Percentiles rank a stretch among this genome's conserved stretches.
These are phyloP conservation scores for Megalopta genalis DNA, from an alignment of 1,140 invertebrate genomes.

Conservation along the genomic window DNA sequence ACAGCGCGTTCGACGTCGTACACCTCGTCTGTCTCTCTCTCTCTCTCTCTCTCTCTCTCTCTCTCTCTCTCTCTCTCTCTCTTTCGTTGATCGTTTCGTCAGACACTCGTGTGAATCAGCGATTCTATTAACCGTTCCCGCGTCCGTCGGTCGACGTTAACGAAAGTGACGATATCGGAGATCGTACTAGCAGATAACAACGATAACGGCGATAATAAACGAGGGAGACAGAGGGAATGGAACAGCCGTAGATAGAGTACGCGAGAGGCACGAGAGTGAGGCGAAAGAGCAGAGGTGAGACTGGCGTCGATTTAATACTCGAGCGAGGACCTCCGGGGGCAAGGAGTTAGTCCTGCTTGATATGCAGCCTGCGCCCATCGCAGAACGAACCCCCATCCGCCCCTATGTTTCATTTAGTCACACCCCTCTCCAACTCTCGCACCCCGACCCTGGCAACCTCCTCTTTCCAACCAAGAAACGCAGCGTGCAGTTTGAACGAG, in stretches of 20 bases:
- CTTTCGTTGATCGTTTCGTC: background rate
- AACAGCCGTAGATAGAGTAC: background rate
- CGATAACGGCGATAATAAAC: conserved; percentile 16
- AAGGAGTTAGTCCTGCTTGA: conserved; percentile 68
- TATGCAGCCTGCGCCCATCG: conserved; percentile 65
- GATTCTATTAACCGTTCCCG: conserved; percentile 23
- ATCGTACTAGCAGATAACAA: conserved; percentile 4
- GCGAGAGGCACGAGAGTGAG: background rate
- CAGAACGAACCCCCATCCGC: conserved; percentile 63
- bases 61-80: conserved; percentile 1
- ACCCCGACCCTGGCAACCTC: background rate
- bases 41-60: background rate
- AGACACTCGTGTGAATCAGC: background rate
- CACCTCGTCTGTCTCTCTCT: background rate
- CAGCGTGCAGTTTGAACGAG: conserved; percentile 33
- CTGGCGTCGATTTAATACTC: conserved; percentile 63
- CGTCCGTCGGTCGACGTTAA: background rate
- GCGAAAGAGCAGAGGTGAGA: conserved; percentile 38
- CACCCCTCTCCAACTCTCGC: conserved; percentile 2
- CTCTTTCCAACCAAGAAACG: conserved; percentile 9
- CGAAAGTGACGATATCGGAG: conserved; percentile 8
- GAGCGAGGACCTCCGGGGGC: conserved; percentile 51
- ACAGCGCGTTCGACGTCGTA: background rate
- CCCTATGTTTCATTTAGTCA: conserved; percentile 29
- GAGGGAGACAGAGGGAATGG: background rate